phyloP scores from a whole-genome alignment of 2,888 invertebrate genomes.

The Diaperis boleti region DNA sequence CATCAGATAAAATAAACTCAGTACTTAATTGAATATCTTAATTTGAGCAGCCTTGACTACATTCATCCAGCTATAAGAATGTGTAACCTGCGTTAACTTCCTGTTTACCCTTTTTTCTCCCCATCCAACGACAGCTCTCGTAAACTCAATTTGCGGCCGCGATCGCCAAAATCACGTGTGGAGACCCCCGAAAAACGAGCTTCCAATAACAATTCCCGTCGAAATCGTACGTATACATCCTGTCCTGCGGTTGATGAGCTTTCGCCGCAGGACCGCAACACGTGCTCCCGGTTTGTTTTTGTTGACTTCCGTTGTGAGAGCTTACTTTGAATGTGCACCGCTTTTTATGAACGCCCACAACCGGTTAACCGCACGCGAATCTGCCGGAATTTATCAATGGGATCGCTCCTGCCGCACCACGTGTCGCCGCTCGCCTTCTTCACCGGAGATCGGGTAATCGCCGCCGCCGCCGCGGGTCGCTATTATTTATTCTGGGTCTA shows the following conservation, averaged over 20 bases:
- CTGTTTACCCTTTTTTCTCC: too few species aligned
- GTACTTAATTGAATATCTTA: too few species aligned
- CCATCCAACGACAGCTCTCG: too few species aligned
- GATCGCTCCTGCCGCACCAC: conserved; percentile 43
- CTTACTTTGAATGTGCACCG: conserved; percentile 40
- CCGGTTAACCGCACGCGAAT: conserved; percentile 43
- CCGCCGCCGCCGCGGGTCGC: background rate
- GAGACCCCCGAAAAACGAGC: too few species aligned
- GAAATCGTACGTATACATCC: conserved; percentile 49
- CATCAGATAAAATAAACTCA: too few species aligned
- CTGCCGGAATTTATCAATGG: conserved; percentile 47
- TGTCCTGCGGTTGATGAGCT: conserved; percentile 45
- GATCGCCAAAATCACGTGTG: too few species aligned
- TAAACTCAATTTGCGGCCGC: too few species aligned
- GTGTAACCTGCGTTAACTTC: too few species aligned
- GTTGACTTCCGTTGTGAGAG: conserved; percentile 55
- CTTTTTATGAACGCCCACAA: conserved; percentile 38
- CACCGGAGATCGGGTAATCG: background rate
- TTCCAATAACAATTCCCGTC: too few species aligned
- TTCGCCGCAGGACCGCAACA: conserved; percentile 52
- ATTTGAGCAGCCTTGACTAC: too few species aligned
- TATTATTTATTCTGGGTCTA: conserved; percentile 38
- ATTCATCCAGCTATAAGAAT: too few species aligned
- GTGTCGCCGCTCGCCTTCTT: conserved; percentile 24
- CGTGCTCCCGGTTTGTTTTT: conserved; percentile 60